These are phyloP conservation scores for Pipistrellus kuhlii DNA, from an alignment of 2,797 vertebrate species.

Conservation along the genomic window DNA sequence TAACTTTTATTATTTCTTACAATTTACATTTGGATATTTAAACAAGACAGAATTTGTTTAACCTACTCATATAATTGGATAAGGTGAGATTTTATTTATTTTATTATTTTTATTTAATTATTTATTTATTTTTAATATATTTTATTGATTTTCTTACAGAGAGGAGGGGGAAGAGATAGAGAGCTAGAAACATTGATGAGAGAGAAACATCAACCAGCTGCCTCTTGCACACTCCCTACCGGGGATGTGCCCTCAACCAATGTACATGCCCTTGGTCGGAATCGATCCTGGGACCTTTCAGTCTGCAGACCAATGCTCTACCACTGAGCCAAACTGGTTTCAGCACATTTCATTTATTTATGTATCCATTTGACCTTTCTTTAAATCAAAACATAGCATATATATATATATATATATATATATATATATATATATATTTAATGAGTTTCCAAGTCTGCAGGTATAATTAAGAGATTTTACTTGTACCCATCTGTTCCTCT, in stretches of 20 bases:
- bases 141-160: too few relatives aligned
- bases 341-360: neutral
- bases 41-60: constrained; percentile 15
- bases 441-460: neutral
- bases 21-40: constrained; percentile 39
- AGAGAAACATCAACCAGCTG: too few relatives aligned
- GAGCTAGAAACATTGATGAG: too few relatives aligned
- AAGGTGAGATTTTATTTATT: neutral
- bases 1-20: constrained; percentile 43
- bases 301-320: too few relatives aligned
- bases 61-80: neutral
- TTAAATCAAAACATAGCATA: neutral
- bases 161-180: too few relatives aligned
- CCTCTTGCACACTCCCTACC: too few relatives aligned
- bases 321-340: too few relatives aligned
- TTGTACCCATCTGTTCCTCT: neutral
- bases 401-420: neutral
- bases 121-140: too few relatives aligned
- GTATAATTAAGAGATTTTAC: neutral
- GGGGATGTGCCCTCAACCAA: too few relatives aligned
- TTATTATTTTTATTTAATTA: too few relatives aligned
- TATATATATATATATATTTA: neutral
- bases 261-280: too few relatives aligned
- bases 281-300: too few relatives aligned
- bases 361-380: neutral